Base-by-base conservation (phyloP, 2,888 invertebrate genomes). In the Teleiodes luculella region DNA sequence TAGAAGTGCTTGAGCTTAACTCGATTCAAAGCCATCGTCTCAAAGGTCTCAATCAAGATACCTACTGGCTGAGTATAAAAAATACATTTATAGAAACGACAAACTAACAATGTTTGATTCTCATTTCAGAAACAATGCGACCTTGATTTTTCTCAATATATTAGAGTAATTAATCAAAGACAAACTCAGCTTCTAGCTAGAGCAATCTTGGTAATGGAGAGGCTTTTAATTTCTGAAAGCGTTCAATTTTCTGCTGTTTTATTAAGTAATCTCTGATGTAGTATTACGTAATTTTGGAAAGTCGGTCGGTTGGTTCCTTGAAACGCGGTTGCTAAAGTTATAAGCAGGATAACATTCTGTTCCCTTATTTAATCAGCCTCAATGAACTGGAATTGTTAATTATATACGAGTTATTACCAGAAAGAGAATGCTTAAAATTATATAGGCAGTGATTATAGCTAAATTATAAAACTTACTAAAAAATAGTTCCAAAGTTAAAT, bases 231-330 rank as follows among this genome's bases (percentile, higher is more conserved):
- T 31, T 46, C 3, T 7, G 16, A 30, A 46, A 46, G 46, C 31
- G 31, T 46, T 46, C 31, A 3, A 28, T 28, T 46, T 46, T 31
- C 14, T 16, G 46, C 30, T 46, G 31, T 46, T 31, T 31, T 46
- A 31, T 31, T 16, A 31, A 46, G 46, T 46, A 46, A 46, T 46
- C 46, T 18, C 3, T 31, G 46, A 46, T 31, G 46, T 46, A 46
- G 31, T 46, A 45, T 31, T 31, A 30, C 14, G 30, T 46, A 31
- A 46, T n/a, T 43, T n/a, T 24, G 43, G 6, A 13, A 43, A 43
- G 24, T 43, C 28, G 5, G 28, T 7, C 4, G 28, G 20, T n/a
- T 28, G 20, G 2, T 18, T 18, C 13, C 33, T 33, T 11, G n/a
- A 33, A 33, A n/a, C 10, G 20, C n/a, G 24, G 28, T 13, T 13